Percentiles rank a stretch among this genome's conserved stretches.
Evolutionary conservation across 2,888 invertebrate species (phyloP).

Genomic region (Thera obeliscata): DNA sequence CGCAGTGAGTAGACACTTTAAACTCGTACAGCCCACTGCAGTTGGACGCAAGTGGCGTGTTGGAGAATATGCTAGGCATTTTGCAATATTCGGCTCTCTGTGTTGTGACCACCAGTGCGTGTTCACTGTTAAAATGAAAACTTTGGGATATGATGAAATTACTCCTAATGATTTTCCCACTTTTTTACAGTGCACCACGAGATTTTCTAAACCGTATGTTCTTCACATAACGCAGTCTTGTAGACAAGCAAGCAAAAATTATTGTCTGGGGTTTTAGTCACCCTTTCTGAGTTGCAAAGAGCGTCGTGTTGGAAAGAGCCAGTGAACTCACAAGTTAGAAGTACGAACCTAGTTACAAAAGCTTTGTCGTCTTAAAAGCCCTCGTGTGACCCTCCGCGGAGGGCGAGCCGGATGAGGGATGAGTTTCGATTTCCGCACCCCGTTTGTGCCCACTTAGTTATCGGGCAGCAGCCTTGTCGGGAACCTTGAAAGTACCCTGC

Average conservation of each 20-base stretch:
- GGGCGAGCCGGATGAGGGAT: constrained; percentile 17
- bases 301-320: constrained; percentile 1
- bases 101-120: background rate
- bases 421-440: constrained; percentile 22
- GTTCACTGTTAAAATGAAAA: background rate
- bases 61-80: constrained; percentile 1
- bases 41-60: constrained; percentile 10
- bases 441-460: constrained; percentile 15
- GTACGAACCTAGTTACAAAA: constrained; percentile 11
- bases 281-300: background rate
- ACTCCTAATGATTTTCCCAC: background rate
- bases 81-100: constrained; percentile 1
- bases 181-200: too few relatives aligned
- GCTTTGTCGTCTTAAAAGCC: constrained; percentile 18
- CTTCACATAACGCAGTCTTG: too few relatives aligned
- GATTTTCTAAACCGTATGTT: too few relatives aligned
- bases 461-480: constrained; percentile 1
- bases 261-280: background rate
- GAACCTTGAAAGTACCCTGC: constrained; percentile 1
- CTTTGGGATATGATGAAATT: too few relatives aligned
- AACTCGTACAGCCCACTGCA: constrained; percentile 8
- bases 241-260: background rate
- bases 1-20: constrained; percentile 16
- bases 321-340: constrained; percentile 14
- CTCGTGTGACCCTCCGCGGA: constrained; percentile 16